These are phyloP conservation scores for Neodiprion virginianus DNA, from an alignment of 1,140 invertebrate genomes.

Conservation along the genomic window DNA sequence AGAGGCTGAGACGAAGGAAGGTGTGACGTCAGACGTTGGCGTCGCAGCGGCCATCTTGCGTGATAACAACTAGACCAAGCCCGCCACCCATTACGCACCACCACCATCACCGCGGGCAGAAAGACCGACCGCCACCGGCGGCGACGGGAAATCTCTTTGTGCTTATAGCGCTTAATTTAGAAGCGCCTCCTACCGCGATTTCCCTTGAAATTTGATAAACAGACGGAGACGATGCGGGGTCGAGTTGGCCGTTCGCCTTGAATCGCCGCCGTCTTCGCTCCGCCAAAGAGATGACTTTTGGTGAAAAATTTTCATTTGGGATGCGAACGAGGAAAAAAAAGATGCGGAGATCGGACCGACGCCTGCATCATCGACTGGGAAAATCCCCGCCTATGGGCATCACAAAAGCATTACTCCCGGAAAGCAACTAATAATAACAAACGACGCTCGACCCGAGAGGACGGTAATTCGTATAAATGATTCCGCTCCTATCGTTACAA, in stretches of 20 bases:
- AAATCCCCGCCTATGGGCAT: not conserved
- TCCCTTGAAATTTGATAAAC: not conserved
- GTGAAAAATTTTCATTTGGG: too few species aligned
- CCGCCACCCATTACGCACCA: conserved; percentile 10
- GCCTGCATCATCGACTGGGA: too few species aligned
- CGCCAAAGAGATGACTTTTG: too few species aligned
- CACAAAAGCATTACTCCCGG: conserved; percentile 9
- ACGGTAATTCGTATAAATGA: conserved; percentile 61
- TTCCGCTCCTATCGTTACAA: conserved; percentile 45
- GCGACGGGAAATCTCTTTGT: not conserved
- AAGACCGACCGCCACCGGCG: not conserved
- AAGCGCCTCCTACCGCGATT: not conserved
- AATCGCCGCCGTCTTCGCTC: too few species aligned
- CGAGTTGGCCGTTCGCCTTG: too few species aligned
- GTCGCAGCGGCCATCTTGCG: conserved; percentile 14
- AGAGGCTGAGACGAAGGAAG: not conserved
- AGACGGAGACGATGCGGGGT: too few species aligned
- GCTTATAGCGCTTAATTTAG: not conserved
- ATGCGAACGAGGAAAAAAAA: too few species aligned
- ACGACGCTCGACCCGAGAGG: conserved; percentile 48
- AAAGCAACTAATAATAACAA: conserved; percentile 57
- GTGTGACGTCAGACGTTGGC: conserved; percentile 13
- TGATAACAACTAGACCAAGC: conserved; percentile 13
- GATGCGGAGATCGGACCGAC: too few species aligned
- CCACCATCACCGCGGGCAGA: not conserved